These are phyloP conservation scores for Epinephelus malabaricus DNA, from an alignment of 2,797 vertebrate genomes.

Conservation along the genomic window DNA sequence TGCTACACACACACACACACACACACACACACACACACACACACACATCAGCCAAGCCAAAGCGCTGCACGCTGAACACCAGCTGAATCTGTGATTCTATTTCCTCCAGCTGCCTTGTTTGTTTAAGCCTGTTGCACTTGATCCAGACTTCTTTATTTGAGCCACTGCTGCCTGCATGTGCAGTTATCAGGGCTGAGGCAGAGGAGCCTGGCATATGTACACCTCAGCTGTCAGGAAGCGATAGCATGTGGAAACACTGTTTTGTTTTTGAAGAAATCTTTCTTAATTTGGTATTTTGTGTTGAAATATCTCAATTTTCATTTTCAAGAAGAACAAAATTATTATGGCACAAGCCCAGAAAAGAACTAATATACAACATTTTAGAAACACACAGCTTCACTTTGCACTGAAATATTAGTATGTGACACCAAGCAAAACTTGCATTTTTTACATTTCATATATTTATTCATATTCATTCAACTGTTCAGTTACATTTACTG, in stretches of 20 bases:
- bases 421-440: neutral
- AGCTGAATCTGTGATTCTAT: constrained; percentile 2
- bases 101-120: neutral
- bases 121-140: constrained; percentile 19
- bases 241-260: no score
- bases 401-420: neutral
- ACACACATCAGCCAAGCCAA: neutral
- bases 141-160: constrained; percentile 4
- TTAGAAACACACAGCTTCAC: neutral
- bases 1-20: neutral
- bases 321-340: neutral
- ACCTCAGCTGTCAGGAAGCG: no score
- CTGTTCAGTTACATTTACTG: neutral
- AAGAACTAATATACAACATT: neutral
- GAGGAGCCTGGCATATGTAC: neutral
- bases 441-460: no score
- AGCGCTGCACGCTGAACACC: neutral
- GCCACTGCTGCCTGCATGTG: neutral
- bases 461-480: neutral
- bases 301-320: no score
- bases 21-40: neutral
- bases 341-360: neutral
- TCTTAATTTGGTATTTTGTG: neutral
- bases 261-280: neutral
- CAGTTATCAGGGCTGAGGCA: neutral